Conservation (phyloP, 2,888 invertebrate species). For the Cataglyphis altisquamis region DNA sequence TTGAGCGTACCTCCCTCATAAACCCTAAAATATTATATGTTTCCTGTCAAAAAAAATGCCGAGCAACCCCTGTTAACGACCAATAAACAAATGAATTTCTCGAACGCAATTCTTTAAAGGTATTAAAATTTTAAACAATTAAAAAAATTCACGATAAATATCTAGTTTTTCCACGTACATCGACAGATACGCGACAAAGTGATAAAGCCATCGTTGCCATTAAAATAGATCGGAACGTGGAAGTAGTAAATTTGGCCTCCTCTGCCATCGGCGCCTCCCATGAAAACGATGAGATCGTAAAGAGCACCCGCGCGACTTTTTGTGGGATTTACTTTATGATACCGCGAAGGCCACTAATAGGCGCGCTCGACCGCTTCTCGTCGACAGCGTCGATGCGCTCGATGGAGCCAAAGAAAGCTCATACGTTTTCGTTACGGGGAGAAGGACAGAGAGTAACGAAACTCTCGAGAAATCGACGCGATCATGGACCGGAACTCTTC, state of each 20-base stretch:
- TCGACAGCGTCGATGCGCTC: constrained; percentile 45
- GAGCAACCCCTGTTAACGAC: background rate
- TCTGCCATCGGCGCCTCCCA: constrained; percentile 20
- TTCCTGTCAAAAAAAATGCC: constrained; percentile 20
- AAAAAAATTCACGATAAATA: background rate
- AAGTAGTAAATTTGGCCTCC: constrained; percentile 71
- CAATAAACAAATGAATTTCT: constrained; percentile 11
- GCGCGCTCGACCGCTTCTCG: constrained; percentile 57
- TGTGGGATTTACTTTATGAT: constrained; percentile 69
- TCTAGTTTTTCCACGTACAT: background rate
- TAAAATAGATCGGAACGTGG: constrained; percentile 74
- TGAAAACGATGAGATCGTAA: constrained; percentile 62
- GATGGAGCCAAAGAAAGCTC: constrained; percentile 69
- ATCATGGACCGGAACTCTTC: background rate
- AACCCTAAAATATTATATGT: background rate
- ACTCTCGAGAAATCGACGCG: constrained; percentile 39
- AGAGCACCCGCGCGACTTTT: constrained; percentile 62
- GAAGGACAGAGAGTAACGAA: constrained; percentile 50
- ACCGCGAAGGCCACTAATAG: constrained; percentile 71
- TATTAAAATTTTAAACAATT: background rate
- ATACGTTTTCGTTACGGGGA: constrained; percentile 60
- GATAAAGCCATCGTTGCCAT: constrained; percentile 41
- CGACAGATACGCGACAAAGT: background rate
- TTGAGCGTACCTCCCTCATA: constrained; percentile 74
- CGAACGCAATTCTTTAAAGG: background rate